Evolutionary conservation across 2,113 vertebrate species (phyloP).

Genomic region (Podarcis muralis): DNA sequence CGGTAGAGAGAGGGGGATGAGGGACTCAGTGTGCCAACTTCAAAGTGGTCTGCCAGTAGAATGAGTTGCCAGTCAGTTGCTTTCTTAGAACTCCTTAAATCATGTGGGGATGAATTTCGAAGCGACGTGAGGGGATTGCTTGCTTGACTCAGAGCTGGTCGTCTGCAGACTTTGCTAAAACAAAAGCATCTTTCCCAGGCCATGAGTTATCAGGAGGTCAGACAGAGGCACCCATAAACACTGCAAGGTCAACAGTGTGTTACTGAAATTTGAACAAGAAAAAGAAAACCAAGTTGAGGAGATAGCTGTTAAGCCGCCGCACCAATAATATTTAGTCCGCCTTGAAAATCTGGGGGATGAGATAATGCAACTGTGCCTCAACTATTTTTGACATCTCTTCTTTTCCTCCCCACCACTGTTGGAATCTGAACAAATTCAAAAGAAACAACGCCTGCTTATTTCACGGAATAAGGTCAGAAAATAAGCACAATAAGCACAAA

Average conservation of each 20-base stretch:
- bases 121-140: neutral
- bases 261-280: neutral
- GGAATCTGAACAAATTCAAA: neutral
- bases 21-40: neutral
- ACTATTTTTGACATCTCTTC: neutral
- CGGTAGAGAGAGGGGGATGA: neutral
- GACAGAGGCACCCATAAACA: neutral
- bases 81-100: neutral
- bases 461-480: neutral
- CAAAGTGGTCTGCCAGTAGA: neutral
- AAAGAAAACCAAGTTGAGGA: neutral
- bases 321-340: neutral
- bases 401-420: neutral
- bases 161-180: neutral
- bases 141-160: neutral
- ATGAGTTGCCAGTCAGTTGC: neutral
- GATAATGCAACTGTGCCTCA: neutral
- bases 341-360: neutral
- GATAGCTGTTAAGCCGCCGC: neutral
- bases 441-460: neutral
- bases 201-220: neutral
- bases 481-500: neutral
- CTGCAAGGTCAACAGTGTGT: neutral
- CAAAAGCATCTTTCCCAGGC: neutral
- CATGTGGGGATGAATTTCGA: neutral